Evolutionary conservation across 1,140 invertebrate species (phyloP).

Genomic region (Cydia amplana): DNA sequence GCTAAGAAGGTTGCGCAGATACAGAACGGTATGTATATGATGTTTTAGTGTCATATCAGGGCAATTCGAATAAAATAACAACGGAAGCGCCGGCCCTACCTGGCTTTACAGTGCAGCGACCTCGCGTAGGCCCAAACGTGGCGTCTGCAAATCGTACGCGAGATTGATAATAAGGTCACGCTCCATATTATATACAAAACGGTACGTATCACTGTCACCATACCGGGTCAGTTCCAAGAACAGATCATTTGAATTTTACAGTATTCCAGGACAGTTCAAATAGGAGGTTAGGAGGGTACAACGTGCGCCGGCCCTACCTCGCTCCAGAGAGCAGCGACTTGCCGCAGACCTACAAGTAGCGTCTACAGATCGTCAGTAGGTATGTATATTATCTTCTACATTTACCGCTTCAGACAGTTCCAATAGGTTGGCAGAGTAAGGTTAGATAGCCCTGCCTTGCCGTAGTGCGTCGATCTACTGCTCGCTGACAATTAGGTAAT

Average conservation of each 20-base stretch:
- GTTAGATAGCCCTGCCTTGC: too few species aligned
- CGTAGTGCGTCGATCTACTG: too few species aligned
- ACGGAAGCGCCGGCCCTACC: slow-evolving; percentile 92
- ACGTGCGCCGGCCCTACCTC: slow-evolving; percentile 92
- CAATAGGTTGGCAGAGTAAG: too few species aligned
- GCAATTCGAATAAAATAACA: slow-evolving; percentile 81
- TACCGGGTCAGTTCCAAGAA: neutral
- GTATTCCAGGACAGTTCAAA: too few species aligned
- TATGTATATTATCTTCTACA: too few species aligned
- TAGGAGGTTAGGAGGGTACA: too few species aligned
- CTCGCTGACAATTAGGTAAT: too few species aligned
- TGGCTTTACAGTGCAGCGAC: slow-evolving; percentile 96
- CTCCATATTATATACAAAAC: slow-evolving; percentile 99
- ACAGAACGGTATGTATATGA: slow-evolving; percentile 78
- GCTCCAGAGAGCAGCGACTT: slow-evolving; percentile 96
- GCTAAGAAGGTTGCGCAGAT: slow-evolving; percentile 99
- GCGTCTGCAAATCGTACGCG: slow-evolving; percentile 97
- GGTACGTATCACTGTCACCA: slow-evolving; percentile 75
- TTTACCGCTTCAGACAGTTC: too few species aligned
- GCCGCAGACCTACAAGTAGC: slow-evolving; percentile 95
- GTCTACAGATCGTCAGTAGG: slow-evolving; percentile 98
- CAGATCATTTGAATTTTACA: too few species aligned
- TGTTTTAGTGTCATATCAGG: neutral
- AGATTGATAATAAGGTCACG: slow-evolving; percentile 87
- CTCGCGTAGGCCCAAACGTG: slow-evolving; percentile 96